Evolutionary conservation across 1,140 invertebrate species (phyloP).

Genomic region (Sarcophaga peregrina): DNA sequence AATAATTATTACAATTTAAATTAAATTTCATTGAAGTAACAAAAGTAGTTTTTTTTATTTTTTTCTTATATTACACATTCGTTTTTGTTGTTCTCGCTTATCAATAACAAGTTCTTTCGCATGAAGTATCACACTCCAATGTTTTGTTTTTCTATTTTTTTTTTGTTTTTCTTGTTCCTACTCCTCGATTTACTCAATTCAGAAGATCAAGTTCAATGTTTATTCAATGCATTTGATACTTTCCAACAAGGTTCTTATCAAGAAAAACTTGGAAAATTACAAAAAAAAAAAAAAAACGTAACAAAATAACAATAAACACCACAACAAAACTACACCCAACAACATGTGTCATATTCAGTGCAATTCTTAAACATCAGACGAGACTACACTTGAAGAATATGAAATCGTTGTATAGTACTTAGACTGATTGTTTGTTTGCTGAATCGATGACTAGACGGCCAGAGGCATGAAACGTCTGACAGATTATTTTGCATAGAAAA

Average conservation of each 20-base stretch:
- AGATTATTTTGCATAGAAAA: too few relatives aligned
- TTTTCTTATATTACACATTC: not conserved
- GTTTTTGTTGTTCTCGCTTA: too few relatives aligned
- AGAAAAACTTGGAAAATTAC: conserved; percentile 38
- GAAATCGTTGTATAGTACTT: too few relatives aligned
- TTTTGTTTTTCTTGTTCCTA: not conserved
- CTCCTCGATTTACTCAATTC: conserved; percentile 12
- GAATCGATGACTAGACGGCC: too few relatives aligned
- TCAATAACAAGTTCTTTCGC: conserved; percentile 17
- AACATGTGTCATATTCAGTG: not conserved
- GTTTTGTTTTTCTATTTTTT: too few relatives aligned
- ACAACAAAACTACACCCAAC: not conserved
- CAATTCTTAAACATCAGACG: not conserved
- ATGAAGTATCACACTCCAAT: not conserved
- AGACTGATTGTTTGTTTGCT: too few relatives aligned
- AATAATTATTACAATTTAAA: not conserved
- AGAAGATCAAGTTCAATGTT: conserved; percentile 42
- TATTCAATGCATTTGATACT: conserved; percentile 41
- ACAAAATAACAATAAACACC: too few relatives aligned
- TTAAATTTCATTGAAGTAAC: conserved; percentile 1
- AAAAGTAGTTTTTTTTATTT: not conserved
- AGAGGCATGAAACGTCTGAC: too few relatives aligned
- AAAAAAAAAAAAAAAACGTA: not conserved
- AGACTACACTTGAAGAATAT: too few relatives aligned
- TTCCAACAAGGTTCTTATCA: conserved; percentile 35